Conservation (phyloP, 1,140 invertebrate genomes). For the Myzus persicae region DNA sequence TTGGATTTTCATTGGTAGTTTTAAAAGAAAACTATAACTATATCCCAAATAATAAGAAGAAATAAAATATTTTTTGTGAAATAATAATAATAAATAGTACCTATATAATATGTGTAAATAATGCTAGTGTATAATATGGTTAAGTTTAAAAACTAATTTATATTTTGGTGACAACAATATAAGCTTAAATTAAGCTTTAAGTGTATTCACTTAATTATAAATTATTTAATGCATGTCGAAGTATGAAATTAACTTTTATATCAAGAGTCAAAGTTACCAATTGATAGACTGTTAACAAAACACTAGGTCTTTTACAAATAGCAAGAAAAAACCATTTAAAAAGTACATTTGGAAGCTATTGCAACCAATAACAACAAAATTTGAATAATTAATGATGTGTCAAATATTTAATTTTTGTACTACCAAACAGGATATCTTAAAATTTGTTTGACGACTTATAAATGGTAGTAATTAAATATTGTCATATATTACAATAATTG, state of each 20-base stretch:
- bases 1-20: background rate
- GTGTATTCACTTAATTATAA: background rate
- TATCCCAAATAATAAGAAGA: background rate
- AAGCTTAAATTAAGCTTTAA: background rate
- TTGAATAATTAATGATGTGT: background rate
- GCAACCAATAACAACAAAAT: background rate
- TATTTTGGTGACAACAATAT: constrained; percentile 27
- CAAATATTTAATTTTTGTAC: background rate
- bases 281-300: constrained; percentile 6
- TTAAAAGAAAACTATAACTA: background rate
- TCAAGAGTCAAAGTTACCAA: constrained; percentile 37
- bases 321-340: background rate
- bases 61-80: constrained; percentile 8
- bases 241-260: background rate
- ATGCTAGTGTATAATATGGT: constrained; percentile 37
- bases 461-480: background rate
- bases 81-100: background rate
- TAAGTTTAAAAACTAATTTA: constrained; percentile 15
- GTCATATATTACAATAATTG: background rate
- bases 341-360: background rate
- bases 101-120: constrained; percentile 21
- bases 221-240: constrained; percentile 10
- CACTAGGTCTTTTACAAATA: background rate
- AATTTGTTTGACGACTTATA: background rate
- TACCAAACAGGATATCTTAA: background rate